Conservation (phyloP, 2,888 invertebrate species). For the Lypha dubia region DNA sequence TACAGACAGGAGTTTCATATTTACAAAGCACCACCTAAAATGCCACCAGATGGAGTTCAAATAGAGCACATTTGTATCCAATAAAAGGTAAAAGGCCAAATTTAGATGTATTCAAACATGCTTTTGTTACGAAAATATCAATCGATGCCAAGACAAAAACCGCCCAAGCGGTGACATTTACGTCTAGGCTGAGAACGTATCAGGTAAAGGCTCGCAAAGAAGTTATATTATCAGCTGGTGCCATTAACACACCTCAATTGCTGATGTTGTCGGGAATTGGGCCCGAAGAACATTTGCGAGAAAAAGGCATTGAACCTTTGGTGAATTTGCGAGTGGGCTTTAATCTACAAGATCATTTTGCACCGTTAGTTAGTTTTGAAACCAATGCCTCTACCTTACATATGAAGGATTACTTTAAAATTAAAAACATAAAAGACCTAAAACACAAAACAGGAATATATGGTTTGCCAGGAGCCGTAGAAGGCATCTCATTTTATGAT, state of each 20-base stretch:
- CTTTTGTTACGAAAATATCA: conserved; percentile 85
- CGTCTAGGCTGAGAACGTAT: conserved; percentile 82
- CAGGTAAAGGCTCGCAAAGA: conserved; percentile 86
- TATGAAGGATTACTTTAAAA: conserved; percentile 71
- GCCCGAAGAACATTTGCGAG: conserved; percentile 85
- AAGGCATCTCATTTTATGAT: conserved; percentile 86
- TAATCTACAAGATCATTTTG: conserved; percentile 87
- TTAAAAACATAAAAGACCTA: conserved; percentile 1
- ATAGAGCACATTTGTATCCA: conserved; percentile 86
- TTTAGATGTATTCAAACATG: conserved; percentile 85
- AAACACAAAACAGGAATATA: conserved; percentile 26
- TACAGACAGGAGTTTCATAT: conserved; percentile 86
- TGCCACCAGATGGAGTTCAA: conserved; percentile 85
- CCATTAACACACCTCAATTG: conserved; percentile 91
- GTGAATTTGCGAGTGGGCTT: conserved; percentile 86
- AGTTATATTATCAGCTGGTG: conserved; percentile 90
- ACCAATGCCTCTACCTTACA: conserved; percentile 81
- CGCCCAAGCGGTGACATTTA: conserved; percentile 85
- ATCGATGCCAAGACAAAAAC: conserved; percentile 84
- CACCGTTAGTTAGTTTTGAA: conserved; percentile 87
- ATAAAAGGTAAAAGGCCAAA: conserved; percentile 84
- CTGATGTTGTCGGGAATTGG: conserved; percentile 91
- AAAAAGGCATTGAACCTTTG: conserved; percentile 85
- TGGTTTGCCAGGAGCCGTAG: conserved; percentile 85
- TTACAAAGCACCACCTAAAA: conserved; percentile 86